A percentile compares a stretch with the other conserved stretches of the same genome.
Conservation (phyloP, 2,113 vertebrate genomes). For the Oxyura jamaicensis region DNA sequence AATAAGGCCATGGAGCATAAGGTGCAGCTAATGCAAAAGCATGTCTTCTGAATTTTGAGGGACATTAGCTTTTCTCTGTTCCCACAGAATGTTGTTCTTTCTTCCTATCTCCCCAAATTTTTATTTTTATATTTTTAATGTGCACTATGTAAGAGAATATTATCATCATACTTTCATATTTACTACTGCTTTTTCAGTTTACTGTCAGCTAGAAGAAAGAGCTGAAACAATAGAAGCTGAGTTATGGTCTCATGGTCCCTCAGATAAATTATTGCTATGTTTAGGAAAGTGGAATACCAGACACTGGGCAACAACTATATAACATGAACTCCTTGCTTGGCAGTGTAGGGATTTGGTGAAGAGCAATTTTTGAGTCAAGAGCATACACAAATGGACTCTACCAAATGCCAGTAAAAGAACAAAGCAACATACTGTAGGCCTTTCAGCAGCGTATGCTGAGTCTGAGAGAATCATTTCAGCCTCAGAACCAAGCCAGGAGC, state of each 20-base stretch:
- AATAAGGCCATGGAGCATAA: not conserved
- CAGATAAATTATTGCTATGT: not conserved
- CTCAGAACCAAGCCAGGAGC: not conserved
- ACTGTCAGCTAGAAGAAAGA: not conserved
- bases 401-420: not conserved
- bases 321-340: conserved; percentile 34
- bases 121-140: not conserved
- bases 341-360: not conserved
- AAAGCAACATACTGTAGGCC: not conserved
- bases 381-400: not conserved
- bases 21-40: not conserved
- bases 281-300: conserved; percentile 21
- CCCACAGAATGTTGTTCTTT: not conserved
- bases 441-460: not conserved
- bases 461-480: not conserved
- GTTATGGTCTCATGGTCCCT: not conserved
- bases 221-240: not conserved
- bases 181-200: not conserved
- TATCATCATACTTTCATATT: not conserved
- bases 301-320: not conserved
- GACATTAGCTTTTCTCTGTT: not conserved
- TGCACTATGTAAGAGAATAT: not conserved
- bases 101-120: not conserved
- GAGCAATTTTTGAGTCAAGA: not conserved
- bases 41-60: not conserved